phyloP scores from a whole-genome alignment of 1,140 invertebrate genomes.

The Drosophila auraria region DNA sequence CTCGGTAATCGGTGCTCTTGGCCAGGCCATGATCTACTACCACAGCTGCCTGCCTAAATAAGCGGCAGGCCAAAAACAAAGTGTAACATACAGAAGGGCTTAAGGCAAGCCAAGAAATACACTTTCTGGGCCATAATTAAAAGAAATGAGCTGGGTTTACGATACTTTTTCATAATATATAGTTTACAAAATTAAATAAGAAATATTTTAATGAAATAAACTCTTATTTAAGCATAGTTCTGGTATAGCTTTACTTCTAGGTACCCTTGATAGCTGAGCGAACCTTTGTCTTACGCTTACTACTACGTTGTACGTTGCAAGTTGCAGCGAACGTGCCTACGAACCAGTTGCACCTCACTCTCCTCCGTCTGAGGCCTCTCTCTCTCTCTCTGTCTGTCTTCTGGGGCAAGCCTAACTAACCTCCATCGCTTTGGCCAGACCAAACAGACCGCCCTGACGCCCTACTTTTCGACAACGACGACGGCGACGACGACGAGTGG shows the following conservation, averaged over 20 bases:
- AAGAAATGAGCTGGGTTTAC: background rate
- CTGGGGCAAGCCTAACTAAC: constrained; percentile 38
- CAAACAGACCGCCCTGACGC: constrained; percentile 69
- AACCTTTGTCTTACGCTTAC: constrained; percentile 20
- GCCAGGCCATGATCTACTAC: constrained; percentile 79
- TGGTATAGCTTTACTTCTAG: background rate
- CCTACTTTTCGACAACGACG: constrained; percentile 62
- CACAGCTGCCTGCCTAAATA: constrained; percentile 43
- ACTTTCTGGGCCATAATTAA: background rate
- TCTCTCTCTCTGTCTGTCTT: constrained; percentile 10
- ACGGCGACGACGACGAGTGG: constrained; percentile 21
- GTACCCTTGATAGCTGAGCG: background rate
- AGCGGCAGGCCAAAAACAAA: constrained; percentile 3
- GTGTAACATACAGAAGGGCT: background rate
- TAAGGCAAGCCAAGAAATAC: background rate
- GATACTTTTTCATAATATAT: background rate
- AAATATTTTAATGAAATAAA: too few species aligned
- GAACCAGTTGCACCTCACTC: constrained; percentile 56
- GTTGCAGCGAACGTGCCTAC: constrained; percentile 52
- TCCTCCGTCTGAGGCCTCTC: constrained; percentile 2
- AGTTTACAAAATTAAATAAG: too few species aligned
- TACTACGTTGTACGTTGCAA: constrained; percentile 32
- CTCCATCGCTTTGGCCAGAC: constrained; percentile 35
- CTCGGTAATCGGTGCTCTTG: constrained; percentile 34
- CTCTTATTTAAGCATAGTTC: too few species aligned